Evolutionary conservation across 2,797 vertebrate species (phyloP), one percentile per base, ranked within the genome.

Genomic region (Dromococcyx pavoninus): DNA sequence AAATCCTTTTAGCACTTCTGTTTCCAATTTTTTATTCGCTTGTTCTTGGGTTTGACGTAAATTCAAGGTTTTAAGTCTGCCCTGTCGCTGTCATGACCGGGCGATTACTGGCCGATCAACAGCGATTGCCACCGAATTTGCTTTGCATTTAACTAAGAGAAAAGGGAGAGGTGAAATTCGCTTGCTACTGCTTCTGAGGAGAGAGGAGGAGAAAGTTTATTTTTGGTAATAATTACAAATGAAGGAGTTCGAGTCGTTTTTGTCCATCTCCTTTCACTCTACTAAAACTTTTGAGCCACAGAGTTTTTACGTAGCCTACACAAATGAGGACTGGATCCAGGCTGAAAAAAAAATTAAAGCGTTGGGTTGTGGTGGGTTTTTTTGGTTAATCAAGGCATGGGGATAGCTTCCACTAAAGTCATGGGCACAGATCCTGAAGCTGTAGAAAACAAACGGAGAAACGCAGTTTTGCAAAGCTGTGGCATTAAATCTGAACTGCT

Each of bases 11-110:
- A 58, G 78, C 73, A 96, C 91, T 95, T 78, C 92, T 93, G 96
- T 86, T 97, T 91, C 39, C 35, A 97, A 97, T 97, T 94, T 66
- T 89, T 91, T 11, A 82, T 35, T 56, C 91, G 82, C 88, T 86
- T 92, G 78, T 91, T 90, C 92, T 65, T 84, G 51, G 33, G 79
- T 79, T 73, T 91, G 88, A 87, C 76, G 82, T 37, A 86, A 83
- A 78, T 54, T 81, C 69, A 37, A 25, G 56, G 69, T 28, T 88
- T 81, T 24, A 37, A 91, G 80, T 46, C 24, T 3, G 4, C 73
- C 24, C 28, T 50, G 53, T 74, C 53, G 25, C 57, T 91, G 69
- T 88, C 91, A 39, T 24, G 48, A 48, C 43, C 22, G 62, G 71
- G 50, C 35, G 69, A 70, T 71, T 94, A 72, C 67, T 41, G 76